phyloP scores from a whole-genome alignment of 30 jellyfish, hydroid and myxozoan genomes.

The Chironex yamaguchii region DNA sequence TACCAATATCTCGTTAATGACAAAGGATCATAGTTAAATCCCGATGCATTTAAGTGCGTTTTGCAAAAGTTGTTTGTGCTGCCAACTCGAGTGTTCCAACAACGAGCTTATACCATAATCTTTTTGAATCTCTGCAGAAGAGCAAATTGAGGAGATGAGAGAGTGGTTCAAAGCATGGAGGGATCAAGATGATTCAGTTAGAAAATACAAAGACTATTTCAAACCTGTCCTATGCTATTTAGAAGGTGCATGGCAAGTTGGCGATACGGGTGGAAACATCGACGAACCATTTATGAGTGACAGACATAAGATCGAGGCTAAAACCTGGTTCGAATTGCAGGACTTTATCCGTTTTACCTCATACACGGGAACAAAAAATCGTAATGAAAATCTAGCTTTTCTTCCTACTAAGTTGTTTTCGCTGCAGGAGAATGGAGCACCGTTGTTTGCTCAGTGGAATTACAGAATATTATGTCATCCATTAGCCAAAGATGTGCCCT shows the following conservation, averaged over 20 bases:
- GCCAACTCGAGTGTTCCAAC: too few relatives aligned
- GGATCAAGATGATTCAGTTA: conserved; percentile 71
- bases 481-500: conserved; percentile 59
- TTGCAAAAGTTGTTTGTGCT: too few relatives aligned
- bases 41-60: too few relatives aligned
- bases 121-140: too few relatives aligned
- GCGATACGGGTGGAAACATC: conserved; percentile 61
- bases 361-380: conserved; percentile 75
- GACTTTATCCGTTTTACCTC: conserved; percentile 45
- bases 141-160: conserved; percentile 84
- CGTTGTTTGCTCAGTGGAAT: conserved; percentile 92
- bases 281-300: conserved; percentile 94
- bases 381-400: conserved; percentile 80
- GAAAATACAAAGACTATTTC: conserved; percentile 85
- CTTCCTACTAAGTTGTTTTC: conserved; percentile 81
- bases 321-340: conserved; percentile 87
- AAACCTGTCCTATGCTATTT: conserved; percentile 87
- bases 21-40: too few relatives aligned
- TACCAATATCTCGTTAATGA: too few relatives aligned
- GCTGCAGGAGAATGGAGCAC: conserved; percentile 54
- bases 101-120: too few relatives aligned
- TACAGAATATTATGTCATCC: conserved; percentile 91
- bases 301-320: conserved; percentile 87
- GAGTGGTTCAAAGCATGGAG: conserved; percentile 95
- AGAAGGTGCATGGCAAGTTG: conserved; percentile 98